Evolutionary conservation across 2,113 vertebrate species (phyloP), one percentile per base, ranked within the genome.

Genomic region (Sula dactylatra): DNA sequence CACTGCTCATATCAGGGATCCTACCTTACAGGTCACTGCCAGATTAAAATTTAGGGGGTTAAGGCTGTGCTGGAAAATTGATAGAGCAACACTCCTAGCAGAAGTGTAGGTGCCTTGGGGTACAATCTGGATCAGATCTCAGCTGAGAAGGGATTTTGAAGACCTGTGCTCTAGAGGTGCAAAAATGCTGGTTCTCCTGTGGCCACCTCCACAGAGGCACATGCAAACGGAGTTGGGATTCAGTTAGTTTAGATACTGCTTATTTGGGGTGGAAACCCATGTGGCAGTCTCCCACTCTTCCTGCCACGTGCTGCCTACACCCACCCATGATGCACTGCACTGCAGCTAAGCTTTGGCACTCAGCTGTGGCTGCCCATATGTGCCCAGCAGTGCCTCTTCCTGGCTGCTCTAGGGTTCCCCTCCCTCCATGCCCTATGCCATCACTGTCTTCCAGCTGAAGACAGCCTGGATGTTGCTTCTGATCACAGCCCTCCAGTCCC

Each of bases 301-400:
- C 70, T 54, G 24, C 4, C 24, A 10, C 0, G 0, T 29, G 9
- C 21, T 81, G 8, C 64, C 45, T 52, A 34, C 8, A 69, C 7
- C 22, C 47, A 3, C 16, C 55, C 2, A 1, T 3, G 7, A 40
- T 38, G 36, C 18, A 52, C 55, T 52, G 17, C 44, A 31, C 4
- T 13, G 7, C 11, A 72, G 21, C 8, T 54, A 18, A 44, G 16
- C 5, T 67, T 45, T 38, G 32, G n/a, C 38, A 29, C 29, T 32
- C 22, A 11, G 9, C 12, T 82, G 45, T 71, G 42, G 16, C 36
- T 90, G 52, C 31, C 17, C 29, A 3, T 16, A 8, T 4, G 10
- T 55, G 40, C n/a, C 49, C 36, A 64, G 54, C 65, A 25, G 22
- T 70, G 34, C 24, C 10, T 78, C 17, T 47, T 71, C 54, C 22